These are phyloP conservation scores for Mesoclemmys tuberculata DNA, from an alignment of 2,113 vertebrate genomes.

Conservation along the genomic window DNA sequence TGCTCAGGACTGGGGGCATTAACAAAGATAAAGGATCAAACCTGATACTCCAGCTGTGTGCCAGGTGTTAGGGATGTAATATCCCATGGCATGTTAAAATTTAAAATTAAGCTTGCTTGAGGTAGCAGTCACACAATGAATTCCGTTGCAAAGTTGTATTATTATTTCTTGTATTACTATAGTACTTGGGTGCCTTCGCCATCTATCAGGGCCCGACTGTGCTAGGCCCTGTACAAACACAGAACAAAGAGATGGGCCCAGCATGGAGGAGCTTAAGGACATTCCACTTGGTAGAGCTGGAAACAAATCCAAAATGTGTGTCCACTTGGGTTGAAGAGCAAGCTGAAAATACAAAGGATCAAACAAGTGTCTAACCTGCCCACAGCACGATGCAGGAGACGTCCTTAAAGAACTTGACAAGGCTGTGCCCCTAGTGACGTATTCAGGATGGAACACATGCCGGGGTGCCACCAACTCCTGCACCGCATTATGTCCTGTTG, in stretches of 20 bases:
- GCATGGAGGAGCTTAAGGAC: too few relatives aligned
- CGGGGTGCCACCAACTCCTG: too few relatives aligned
- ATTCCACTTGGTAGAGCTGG: too few relatives aligned
- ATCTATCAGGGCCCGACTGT: too few relatives aligned
- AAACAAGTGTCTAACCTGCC: background rate
- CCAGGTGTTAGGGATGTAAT: background rate
- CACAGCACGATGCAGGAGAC: background rate
- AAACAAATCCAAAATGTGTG: too few relatives aligned
- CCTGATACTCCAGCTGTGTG: background rate
- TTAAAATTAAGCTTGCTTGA: background rate
- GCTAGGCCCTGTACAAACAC: too few relatives aligned
- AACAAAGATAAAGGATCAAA: background rate
- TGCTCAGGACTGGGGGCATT: background rate
- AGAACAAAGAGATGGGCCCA: too few relatives aligned
- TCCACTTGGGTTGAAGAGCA: background rate
- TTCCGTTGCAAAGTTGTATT: background rate
- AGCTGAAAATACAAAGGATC: background rate
- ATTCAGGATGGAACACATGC: too few relatives aligned
- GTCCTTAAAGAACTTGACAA: background rate
- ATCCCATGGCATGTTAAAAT: background rate
- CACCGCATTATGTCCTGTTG: too few relatives aligned
- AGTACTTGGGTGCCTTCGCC: too few relatives aligned
- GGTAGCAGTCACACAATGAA: background rate
- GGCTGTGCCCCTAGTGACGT: background rate
- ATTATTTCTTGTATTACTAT: too few relatives aligned